phyloP scores from a whole-genome alignment of 2,797 vertebrate genomes.

The Urophycis tenuis region DNA sequence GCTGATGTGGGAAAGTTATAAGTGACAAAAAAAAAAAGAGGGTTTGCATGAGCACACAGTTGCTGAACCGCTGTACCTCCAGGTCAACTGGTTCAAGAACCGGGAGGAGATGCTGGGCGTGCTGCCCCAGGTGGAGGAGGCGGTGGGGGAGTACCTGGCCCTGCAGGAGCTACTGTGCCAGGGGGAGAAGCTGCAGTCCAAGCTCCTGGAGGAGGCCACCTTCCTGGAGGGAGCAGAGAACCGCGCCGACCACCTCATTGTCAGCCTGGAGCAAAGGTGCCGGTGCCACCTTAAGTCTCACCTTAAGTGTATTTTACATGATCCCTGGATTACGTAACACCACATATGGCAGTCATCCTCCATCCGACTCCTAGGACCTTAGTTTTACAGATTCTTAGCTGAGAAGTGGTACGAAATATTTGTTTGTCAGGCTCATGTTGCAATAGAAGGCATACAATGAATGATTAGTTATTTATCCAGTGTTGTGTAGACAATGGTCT shows the following conservation, averaged over 20 bases:
- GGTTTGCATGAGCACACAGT: neutral
- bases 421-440: neutral
- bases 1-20: no score
- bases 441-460: neutral
- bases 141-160: conserved; percentile 86
- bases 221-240: conserved; percentile 90
- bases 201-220: conserved; percentile 84
- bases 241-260: conserved; percentile 82
- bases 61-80: neutral
- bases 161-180: conserved; percentile 87
- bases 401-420: no score
- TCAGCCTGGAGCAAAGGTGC: conserved; percentile 86
- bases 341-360: no score
- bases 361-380: no score
- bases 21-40: no score
- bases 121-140: conserved; percentile 86
- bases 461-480: neutral
- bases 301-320: no score
- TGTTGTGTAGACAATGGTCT: neutral
- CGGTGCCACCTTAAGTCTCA: no score
- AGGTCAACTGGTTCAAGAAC: conserved; percentile 99
- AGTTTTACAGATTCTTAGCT: no score
- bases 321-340: no score
- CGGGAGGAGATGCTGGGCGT: conserved; percentile 92
- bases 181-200: conserved; percentile 84